These are phyloP conservation scores for Lepus europaeus DNA, from an alignment of 2,113 vertebrate species.

Conservation along the genomic window DNA sequence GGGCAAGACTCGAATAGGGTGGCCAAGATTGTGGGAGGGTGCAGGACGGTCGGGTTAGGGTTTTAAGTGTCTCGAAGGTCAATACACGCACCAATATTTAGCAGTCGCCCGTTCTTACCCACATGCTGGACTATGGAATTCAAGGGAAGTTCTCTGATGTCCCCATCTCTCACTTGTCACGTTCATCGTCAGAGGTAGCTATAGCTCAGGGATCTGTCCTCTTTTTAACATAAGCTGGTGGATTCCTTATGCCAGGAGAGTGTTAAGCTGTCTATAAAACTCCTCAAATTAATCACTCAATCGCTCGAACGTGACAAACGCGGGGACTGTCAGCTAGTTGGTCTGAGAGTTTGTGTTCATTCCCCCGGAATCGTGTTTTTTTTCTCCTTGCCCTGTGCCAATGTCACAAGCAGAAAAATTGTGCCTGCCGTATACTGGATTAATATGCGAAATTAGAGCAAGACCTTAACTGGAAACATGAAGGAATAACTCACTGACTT, in stretches of 20 bases:
- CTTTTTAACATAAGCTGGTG: constrained; percentile 67
- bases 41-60: neutral
- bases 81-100: neutral
- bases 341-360: constrained; percentile 70
- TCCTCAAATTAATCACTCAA: constrained; percentile 78
- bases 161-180: constrained; percentile 46
- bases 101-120: constrained; percentile 24
- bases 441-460: constrained; percentile 16
- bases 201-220: constrained; percentile 37
- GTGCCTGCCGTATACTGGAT: constrained; percentile 25
- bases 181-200: constrained; percentile 28
- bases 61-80: constrained; percentile 27
- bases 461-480: constrained; percentile 25
- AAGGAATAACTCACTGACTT: constrained; percentile 20
- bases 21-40: neutral
- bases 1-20: neutral
- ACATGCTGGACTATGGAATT: constrained; percentile 41
- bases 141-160: constrained; percentile 43
- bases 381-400: constrained; percentile 16
- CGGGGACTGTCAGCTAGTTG: constrained; percentile 77
- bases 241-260: constrained; percentile 60
- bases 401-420: constrained; percentile 50
- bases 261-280: constrained; percentile 79
- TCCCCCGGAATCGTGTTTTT: constrained; percentile 57
- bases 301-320: constrained; percentile 76